A percentile compares a stretch with the other conserved stretches of the same genome.
These are phyloP conservation scores for Ceratitis capitata DNA, from an alignment of 1,140 invertebrate species.

Conservation along the genomic window DNA sequence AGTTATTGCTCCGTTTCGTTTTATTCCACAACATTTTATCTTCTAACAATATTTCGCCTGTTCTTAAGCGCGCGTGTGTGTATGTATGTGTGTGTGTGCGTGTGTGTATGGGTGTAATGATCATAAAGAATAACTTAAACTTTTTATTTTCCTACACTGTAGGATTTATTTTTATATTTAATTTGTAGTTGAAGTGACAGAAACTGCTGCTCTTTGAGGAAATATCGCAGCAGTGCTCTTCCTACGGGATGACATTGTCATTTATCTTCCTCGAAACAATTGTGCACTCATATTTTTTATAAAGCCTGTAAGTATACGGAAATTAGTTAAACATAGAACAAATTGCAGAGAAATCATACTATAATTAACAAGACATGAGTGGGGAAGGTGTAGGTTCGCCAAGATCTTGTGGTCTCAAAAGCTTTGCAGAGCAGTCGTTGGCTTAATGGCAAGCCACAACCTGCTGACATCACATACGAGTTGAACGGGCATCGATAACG, in stretches of 20 bases:
- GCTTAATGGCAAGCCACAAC: too few species aligned
- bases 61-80: too few species aligned
- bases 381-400: too few species aligned
- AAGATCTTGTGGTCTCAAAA: too few species aligned
- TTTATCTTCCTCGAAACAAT: not conserved
- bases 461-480: too few species aligned
- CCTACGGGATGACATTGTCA: not conserved
- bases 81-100: not conserved
- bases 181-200: not conserved
- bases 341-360: too few species aligned
- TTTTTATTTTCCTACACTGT: not conserved
- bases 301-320: not conserved
- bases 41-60: not conserved
- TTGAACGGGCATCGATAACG: too few species aligned
- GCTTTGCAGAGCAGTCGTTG: too few species aligned
- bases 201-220: not conserved
- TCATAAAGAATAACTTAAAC: not conserved
- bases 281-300: not conserved
- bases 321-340: too few species aligned
- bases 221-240: not conserved
- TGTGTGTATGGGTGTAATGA: not conserved
- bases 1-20: not conserved
- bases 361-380: too few species aligned
- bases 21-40: not conserved
- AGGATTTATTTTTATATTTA: not conserved